Evolutionary conservation across 2,113 vertebrate species (phyloP), one percentile per base, ranked within the genome.

Genomic region (Trachemys scripta): DNA sequence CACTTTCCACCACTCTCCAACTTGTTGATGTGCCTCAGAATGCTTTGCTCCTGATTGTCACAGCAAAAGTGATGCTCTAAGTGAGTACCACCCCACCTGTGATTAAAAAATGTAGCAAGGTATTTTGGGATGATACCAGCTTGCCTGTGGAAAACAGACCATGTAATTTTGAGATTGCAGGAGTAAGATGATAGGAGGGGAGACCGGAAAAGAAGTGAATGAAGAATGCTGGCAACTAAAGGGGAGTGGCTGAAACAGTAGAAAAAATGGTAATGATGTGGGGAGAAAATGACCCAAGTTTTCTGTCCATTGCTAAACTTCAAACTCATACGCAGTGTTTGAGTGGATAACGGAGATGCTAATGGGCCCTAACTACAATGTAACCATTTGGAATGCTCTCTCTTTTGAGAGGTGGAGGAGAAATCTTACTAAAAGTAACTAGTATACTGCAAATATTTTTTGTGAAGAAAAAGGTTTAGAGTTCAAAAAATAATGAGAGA

Each of bases 401-500:
- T 82, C 51, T 8, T 22, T 57, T 93, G 31, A 85, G 92, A 72
- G 8, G 49, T 80, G 45, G 57, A 88, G 75, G 85, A 92, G 87
- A 54, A 82, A 17, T 79, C 93, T 96, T 93, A 80, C 84, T 84
- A 95, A 56, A 56, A 97, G 96, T 97, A 96, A 88, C 95, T 93
- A 29, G 50, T 95, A 95, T 95, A 96, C 89, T 91, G 57, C 92
- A 93, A 92, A 96, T 96, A 87, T 79, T 96, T 97, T 88, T 91
- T 12, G 85, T 91, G 92, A 87, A 95, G 75, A 38, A 59, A 83
- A 90, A 88, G 90, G 90, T 87, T 1, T 0, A 80, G 81, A 83
- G 92, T 92, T 96, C 88, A 95, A 93, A 95, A 95, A 87, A 69
- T 91, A 95, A 94, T 84, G 92, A 96, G 92, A 93, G 87, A 16